Evolutionary conservation across 2,888 invertebrate genomes (phyloP).

Genomic region (Anarsia innoxiella): DNA sequence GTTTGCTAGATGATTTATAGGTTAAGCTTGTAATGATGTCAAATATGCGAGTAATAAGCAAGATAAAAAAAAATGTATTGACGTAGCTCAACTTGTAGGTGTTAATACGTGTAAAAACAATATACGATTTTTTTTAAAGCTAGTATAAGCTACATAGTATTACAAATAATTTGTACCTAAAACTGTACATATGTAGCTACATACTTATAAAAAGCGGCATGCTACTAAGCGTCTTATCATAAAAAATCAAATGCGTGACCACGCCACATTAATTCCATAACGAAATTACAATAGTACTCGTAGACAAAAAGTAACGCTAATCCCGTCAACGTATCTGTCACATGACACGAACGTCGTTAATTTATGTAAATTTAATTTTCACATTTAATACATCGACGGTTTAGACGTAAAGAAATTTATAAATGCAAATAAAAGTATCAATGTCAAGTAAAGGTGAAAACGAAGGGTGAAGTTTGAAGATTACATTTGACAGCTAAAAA

Average conservation of each 20-base stretch:
- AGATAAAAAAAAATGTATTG: too few species aligned
- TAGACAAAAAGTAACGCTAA: conserved; percentile 10
- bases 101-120: too few species aligned
- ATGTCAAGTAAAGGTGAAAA: conserved; percentile 2
- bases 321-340: conserved; percentile 10
- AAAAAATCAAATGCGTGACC: conserved; percentile 10
- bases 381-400: neutral
- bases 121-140: too few species aligned
- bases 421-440: neutral
- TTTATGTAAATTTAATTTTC: conserved; percentile 6
- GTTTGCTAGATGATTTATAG: too few species aligned
- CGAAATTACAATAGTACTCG: conserved; percentile 10
- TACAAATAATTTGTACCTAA: too few species aligned
- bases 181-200: too few species aligned
- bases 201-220: too few species aligned
- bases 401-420: neutral
- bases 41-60: too few species aligned
- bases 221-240: too few species aligned
- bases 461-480: conserved; percentile 4
- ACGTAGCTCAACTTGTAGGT: too few species aligned
- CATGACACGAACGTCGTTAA: conserved; percentile 8
- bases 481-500: conserved; percentile 2
- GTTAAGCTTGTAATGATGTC: too few species aligned
- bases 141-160: too few species aligned
- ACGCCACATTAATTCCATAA: conserved; percentile 5